These are phyloP conservation scores for Sclerodermus sp. DNA, from an alignment of 2,888 invertebrate species.

Conservation along the genomic window DNA sequence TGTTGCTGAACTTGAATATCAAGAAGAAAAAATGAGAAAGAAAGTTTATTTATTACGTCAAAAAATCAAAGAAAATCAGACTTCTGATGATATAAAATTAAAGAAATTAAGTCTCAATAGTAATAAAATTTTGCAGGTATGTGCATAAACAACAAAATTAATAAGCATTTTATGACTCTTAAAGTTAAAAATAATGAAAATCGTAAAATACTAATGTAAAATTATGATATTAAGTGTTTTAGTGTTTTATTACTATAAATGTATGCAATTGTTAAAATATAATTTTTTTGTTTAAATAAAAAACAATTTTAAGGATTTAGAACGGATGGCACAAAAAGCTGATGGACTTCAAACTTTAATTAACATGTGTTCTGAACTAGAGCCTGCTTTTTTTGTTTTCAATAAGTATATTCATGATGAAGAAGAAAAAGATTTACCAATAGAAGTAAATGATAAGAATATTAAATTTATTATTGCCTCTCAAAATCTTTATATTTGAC, in stretches of 20 bases:
- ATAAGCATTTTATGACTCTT: neutral
- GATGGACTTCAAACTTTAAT: slow-evolving; percentile 65
- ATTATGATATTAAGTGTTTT: neutral
- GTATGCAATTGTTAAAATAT: no score
- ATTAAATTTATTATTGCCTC: no score
- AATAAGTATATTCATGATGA: slow-evolving; percentile 33
- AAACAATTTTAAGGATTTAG: slow-evolving; percentile 36
- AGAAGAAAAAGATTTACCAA: slow-evolving; percentile 13
- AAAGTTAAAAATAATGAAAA: neutral
- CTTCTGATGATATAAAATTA: slow-evolving; percentile 61
- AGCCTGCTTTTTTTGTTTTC: slow-evolving; percentile 58
- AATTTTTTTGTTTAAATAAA: no score
- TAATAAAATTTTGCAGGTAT: slow-evolving; percentile 63
- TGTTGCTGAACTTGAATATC: slow-evolving; percentile 31
- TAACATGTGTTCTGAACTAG: slow-evolving; percentile 69
- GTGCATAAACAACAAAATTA: neutral
- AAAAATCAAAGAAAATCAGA: slow-evolving; percentile 61
- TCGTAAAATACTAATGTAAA: neutral
- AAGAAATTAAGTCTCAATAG: slow-evolving; percentile 66
- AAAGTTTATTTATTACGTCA: slow-evolving; percentile 59
- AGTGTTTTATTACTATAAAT: no score
- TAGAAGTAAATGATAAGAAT: no score
- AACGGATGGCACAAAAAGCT: slow-evolving; percentile 62
- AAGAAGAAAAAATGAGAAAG: slow-evolving; percentile 30
- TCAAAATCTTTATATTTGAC: no score